Evolutionary conservation across 2,113 vertebrate genomes (phyloP).

Genomic region (Engystomops pustulosus): DNA sequence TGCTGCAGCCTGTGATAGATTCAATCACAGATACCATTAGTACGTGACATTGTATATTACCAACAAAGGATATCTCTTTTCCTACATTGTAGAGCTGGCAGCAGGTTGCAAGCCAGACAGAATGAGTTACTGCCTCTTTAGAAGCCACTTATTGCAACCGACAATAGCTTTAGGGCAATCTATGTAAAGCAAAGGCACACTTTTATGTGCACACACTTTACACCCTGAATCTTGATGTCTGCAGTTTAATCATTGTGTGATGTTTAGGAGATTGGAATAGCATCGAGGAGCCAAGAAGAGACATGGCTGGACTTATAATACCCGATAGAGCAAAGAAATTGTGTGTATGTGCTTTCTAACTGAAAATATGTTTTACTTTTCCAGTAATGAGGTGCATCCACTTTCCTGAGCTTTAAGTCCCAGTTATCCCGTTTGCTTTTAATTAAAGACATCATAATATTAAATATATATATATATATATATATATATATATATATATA

Average conservation of each 20-base stretch:
- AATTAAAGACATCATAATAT: not conserved
- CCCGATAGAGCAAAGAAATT: not conserved
- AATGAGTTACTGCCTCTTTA: conserved; percentile 51
- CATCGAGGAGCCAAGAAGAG: not conserved
- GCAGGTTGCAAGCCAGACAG: conserved; percentile 56
- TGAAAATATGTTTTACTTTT: not conserved
- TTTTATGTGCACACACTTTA: conserved; percentile 55
- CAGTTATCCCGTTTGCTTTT: too few species aligned
- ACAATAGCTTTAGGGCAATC: conserved; percentile 57
- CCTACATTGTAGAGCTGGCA: conserved; percentile 31
- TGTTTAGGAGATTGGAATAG: conserved; percentile 54
- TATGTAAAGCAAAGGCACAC: conserved; percentile 54
- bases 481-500: too few species aligned
- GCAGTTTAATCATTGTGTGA: conserved; percentile 55
- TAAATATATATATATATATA: not conserved
- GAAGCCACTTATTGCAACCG: conserved; percentile 54
- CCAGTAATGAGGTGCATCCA: not conserved
- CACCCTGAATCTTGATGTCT: conserved; percentile 53
- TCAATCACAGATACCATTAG: conserved; percentile 44
- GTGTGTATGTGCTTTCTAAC: not conserved
- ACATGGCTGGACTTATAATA: conserved; percentile 39
- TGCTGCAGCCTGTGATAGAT: conserved; percentile 43
- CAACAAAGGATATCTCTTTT: conserved; percentile 36
- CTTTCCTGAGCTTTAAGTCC: not conserved
- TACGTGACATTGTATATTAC: conserved; percentile 48